Evolutionary conservation across 2,797 vertebrate species (phyloP).

Genomic region (Poliocrania exsul): DNA sequence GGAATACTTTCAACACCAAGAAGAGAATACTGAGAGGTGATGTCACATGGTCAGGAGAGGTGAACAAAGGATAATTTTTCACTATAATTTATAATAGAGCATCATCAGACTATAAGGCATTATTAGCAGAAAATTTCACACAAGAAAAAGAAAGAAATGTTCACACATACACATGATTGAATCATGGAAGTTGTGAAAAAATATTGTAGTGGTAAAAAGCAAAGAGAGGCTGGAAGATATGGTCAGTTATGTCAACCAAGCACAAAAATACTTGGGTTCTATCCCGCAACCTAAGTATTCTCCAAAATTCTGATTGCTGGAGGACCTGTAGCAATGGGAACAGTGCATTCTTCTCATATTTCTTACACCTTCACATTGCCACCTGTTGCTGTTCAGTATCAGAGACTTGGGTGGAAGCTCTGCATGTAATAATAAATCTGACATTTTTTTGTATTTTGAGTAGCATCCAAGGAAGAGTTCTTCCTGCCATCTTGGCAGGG

Average conservation of each 20-base stretch:
- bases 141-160: background rate
- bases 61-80: background rate
- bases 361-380: background rate
- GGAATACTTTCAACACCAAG: background rate
- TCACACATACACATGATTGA: background rate
- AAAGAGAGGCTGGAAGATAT: background rate
- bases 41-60: background rate
- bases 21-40: background rate
- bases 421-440: background rate
- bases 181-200: background rate
- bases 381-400: background rate
- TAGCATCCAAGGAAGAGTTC: background rate
- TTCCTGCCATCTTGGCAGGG: background rate
- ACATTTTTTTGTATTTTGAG: background rate
- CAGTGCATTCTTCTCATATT: background rate
- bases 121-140: background rate
- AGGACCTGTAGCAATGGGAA: background rate
- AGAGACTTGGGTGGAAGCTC: background rate
- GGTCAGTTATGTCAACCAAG: background rate
- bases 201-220: background rate
- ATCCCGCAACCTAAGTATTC: background rate
- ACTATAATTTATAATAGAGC: background rate
- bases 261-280: background rate
- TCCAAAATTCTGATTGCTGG: background rate
- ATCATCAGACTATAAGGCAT: background rate